A percentile compares a stretch with the other conserved stretches of the same genome.
phyloP scores from a whole-genome alignment of 2,888 invertebrate genomes.

The Chydorus sphaericus region DNA sequence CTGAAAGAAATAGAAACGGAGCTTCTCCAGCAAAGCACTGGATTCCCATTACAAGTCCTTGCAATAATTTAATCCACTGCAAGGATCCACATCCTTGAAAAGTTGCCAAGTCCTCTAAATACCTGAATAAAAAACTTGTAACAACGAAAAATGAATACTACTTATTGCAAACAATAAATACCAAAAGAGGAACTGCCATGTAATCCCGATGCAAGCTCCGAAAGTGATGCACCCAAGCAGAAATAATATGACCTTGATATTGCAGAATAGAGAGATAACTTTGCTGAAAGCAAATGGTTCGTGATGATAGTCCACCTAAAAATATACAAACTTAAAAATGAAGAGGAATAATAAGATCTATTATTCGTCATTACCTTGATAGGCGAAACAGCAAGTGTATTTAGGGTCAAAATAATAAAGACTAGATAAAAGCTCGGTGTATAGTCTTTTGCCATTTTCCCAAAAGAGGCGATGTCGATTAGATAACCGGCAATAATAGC shows the following conservation, averaged over 20 bases:
- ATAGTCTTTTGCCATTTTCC: slow-evolving; percentile 50
- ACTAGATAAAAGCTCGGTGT: slow-evolving; percentile 62
- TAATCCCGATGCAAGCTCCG: slow-evolving; percentile 66
- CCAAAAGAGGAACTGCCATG: slow-evolving; percentile 83
- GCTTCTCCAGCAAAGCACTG: slow-evolving; percentile 74
- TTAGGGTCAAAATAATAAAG: slow-evolving; percentile 35
- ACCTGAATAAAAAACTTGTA: not conserved
- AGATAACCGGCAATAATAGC: slow-evolving; percentile 57
- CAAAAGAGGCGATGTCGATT: slow-evolving; percentile 54
- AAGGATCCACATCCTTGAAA: slow-evolving; percentile 30
- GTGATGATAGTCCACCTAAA: slow-evolving; percentile 22
- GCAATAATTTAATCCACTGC: slow-evolving; percentile 50
- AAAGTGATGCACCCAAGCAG: slow-evolving; percentile 63
- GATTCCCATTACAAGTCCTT: slow-evolving; percentile 55
- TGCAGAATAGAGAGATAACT: slow-evolving; percentile 45
- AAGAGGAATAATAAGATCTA: too few relatives aligned
- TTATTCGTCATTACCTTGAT: too few relatives aligned
- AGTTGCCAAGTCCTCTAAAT: slow-evolving; percentile 27
- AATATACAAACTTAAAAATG: too few relatives aligned
- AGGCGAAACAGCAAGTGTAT: slow-evolving; percentile 41
- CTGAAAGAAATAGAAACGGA: slow-evolving; percentile 31
- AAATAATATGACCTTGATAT: slow-evolving; percentile 53
- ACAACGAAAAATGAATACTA: not conserved
- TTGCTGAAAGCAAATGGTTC: slow-evolving; percentile 37
- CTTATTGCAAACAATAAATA: slow-evolving; percentile 20